Evolutionary conservation across 2,888 invertebrate species (phyloP).

Genomic region (Polietes domitor): DNA sequence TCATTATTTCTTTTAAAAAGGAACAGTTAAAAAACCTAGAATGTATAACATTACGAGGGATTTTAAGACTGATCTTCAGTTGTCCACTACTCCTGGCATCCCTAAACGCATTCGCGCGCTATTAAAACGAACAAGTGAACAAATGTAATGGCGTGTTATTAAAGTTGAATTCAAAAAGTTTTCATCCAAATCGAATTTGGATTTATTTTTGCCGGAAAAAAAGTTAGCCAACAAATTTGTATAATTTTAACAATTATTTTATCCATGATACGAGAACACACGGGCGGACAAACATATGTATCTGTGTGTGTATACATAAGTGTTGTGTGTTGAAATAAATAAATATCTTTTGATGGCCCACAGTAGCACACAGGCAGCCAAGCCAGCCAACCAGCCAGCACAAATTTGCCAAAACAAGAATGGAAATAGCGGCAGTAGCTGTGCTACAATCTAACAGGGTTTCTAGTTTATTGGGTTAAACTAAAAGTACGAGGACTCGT

Average conservation of each 20-base stretch:
- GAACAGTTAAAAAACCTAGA: too few species aligned
- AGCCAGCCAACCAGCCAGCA: background rate
- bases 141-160: slow-evolving; percentile 14
- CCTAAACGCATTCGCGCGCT: background rate
- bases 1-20: too few species aligned
- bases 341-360: background rate
- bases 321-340: background rate
- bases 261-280: too few species aligned
- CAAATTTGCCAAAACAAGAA: slow-evolving; percentile 10
- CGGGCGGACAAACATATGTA: background rate
- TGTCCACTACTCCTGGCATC: too few species aligned
- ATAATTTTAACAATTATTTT: slow-evolving; percentile 30
- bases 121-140: background rate
- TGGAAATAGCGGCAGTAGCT: slow-evolving; percentile 15
- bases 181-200: slow-evolving; percentile 18
- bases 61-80: too few species aligned
- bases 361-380: too few species aligned
- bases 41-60: too few species aligned
- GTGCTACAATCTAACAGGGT: slow-evolving; percentile 7
- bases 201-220: slow-evolving; percentile 3
- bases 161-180: background rate
- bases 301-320: background rate
- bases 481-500: slow-evolving; percentile 13
- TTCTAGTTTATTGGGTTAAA: slow-evolving; percentile 54
- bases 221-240: slow-evolving; percentile 26